Conservation (phyloP, 2,113 vertebrate genomes). For the Leiothrix lutea region DNA sequence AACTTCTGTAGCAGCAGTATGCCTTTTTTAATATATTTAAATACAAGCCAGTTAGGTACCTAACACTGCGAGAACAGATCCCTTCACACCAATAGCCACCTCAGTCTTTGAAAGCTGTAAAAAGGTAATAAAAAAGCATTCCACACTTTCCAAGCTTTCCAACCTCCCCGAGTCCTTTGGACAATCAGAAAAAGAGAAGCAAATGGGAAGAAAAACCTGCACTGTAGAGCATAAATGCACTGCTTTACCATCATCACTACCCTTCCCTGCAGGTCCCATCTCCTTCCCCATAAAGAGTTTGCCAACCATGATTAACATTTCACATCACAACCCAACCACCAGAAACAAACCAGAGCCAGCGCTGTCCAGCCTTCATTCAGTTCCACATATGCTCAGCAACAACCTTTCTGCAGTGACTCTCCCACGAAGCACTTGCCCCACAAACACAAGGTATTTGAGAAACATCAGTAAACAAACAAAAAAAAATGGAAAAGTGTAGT, state of each 20-base stretch:
- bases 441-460: background rate
- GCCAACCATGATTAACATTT: background rate
- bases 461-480: background rate
- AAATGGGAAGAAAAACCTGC: background rate
- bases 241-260: background rate
- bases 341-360: background rate
- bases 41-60: background rate
- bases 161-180: background rate
- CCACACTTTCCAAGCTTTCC: background rate
- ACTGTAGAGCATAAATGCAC: background rate
- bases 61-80: background rate
- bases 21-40: background rate
- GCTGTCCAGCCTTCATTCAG: background rate
- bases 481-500: background rate
- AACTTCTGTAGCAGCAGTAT: background rate
- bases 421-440: background rate
- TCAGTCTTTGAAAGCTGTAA: background rate
- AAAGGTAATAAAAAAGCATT: background rate
- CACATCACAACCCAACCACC: background rate
- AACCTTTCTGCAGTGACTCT: background rate
- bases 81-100: background rate
- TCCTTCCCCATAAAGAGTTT: background rate
- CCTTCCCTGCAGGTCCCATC: background rate
- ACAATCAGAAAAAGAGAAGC: background rate
- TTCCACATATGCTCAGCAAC: background rate